These are phyloP conservation scores for Nansenia antarctica DNA, from an alignment of 2,113 vertebrate species.

Conservation along the genomic window DNA sequence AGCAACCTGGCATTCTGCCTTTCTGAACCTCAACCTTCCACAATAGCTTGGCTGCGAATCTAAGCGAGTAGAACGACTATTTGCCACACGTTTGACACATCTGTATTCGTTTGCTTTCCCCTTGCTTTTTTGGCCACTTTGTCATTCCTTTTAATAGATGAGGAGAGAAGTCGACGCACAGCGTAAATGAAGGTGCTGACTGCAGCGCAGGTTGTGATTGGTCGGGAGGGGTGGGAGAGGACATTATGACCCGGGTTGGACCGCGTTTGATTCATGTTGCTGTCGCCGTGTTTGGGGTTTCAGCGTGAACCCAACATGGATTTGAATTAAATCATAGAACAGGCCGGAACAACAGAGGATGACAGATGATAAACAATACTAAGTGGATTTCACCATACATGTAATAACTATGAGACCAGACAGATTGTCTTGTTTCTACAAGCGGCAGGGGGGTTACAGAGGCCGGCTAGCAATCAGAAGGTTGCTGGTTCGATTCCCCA, in stretches of 20 bases:
- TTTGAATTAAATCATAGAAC: background rate
- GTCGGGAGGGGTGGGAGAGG: conserved; percentile 24
- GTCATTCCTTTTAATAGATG: background rate
- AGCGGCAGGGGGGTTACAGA: too few species aligned
- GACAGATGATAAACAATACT: too few species aligned
- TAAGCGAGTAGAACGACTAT: background rate
- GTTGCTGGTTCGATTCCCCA: too few species aligned
- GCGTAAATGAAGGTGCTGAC: conserved; percentile 30
- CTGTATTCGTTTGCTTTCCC: too few species aligned
- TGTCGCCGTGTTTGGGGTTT: background rate
- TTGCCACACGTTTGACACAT: background rate
- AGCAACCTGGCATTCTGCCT: background rate
- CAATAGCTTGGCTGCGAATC: background rate
- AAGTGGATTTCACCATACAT: too few species aligned
- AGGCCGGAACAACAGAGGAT: background rate
- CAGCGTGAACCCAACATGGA: conserved; percentile 9
- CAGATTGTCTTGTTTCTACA: too few species aligned
- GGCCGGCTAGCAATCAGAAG: too few species aligned
- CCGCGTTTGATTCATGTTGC: background rate
- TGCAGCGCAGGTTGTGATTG: conserved; percentile 15
- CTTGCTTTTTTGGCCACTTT: background rate
- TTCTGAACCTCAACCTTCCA: background rate
- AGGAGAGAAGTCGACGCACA: background rate
- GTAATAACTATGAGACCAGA: too few species aligned
- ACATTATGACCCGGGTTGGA: background rate